Evolutionary conservation across 2,113 vertebrate genomes (phyloP).

Genomic region (Corapipo altera): DNA sequence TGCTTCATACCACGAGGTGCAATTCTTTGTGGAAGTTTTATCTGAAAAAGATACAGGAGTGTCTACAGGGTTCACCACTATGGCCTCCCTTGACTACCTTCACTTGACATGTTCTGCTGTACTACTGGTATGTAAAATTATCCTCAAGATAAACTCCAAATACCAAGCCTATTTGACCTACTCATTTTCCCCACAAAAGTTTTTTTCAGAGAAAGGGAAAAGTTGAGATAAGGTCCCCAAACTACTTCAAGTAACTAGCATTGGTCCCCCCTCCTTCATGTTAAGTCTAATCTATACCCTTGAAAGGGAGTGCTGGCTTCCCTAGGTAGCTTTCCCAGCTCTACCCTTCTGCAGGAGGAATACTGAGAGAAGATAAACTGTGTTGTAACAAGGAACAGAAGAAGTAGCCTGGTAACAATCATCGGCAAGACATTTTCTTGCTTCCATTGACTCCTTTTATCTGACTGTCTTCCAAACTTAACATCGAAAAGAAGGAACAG

Average conservation of each 20-base stretch:
- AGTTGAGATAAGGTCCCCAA: not conserved
- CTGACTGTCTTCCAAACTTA: not conserved
- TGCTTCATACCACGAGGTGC: not conserved
- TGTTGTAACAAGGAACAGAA: not conserved
- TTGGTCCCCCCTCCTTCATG: not conserved
- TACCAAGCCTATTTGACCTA: not conserved
- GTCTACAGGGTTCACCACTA: not conserved
- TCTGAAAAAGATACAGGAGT: not conserved
- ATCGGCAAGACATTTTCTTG: not conserved
- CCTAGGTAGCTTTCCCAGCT: not conserved
- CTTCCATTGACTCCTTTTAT: not conserved
- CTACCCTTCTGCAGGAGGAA: not conserved
- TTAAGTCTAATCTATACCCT: not conserved
- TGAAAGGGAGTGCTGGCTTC: not conserved
- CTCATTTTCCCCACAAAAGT: not conserved
- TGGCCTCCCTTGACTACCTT: not conserved
- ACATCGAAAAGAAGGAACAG: not conserved
- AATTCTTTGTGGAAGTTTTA: not conserved
- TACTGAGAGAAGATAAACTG: not conserved
- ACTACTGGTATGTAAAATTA: fast-evolving
- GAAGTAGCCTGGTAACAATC: not conserved
- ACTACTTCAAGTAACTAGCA: not conserved
- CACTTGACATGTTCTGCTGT: not conserved
- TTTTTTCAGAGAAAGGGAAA: not conserved
- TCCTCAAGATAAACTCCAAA: not conserved